Conservation (phyloP, 1,140 invertebrate genomes). For the Bombus cullumanus region DNA sequence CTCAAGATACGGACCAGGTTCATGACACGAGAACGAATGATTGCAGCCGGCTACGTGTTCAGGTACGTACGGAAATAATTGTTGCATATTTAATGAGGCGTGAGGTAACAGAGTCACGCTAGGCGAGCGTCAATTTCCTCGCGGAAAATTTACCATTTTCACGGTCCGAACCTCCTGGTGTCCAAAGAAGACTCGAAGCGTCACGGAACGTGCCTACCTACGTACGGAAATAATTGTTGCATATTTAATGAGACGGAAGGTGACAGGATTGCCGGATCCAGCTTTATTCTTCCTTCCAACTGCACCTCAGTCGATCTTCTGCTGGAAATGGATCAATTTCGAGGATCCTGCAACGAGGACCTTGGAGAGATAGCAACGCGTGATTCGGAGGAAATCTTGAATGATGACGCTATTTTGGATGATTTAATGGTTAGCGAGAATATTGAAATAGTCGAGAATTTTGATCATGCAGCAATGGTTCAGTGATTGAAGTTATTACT, state of each 20-base stretch:
- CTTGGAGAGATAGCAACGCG: not conserved
- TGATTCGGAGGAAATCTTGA: not conserved
- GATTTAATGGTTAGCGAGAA: not conserved
- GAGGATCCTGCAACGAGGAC: not conserved
- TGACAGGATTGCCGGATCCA: conserved; percentile 40
- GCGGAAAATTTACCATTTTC: conserved; percentile 64
- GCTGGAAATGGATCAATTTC: conserved; percentile 52
- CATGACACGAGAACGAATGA: conserved; percentile 17
- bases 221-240: conserved; percentile 72
- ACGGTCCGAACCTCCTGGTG: not conserved
- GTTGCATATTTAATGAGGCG: conserved; percentile 71
- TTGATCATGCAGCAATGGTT: not conserved
- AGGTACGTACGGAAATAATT: conserved; percentile 68
- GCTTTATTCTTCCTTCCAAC: conserved; percentile 42
- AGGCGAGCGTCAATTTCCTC: conserved; percentile 57
- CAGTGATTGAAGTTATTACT: not conserved
- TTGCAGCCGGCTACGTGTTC: conserved; percentile 44
- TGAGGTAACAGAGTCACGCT: conserved; percentile 47
- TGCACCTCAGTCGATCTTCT: conserved; percentile 35
- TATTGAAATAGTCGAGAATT: not conserved
- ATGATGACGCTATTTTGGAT: not conserved
- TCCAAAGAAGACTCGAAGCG: conserved; percentile 52
- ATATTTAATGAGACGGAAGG: conserved; percentile 69
- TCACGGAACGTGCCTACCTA: conserved; percentile 56
- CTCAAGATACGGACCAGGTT: not conserved